A percentile compares a stretch with the other conserved stretches of the same genome.
Conservation (phyloP, 2,113 vertebrate species). For the Callithrix jacchus region DNA sequence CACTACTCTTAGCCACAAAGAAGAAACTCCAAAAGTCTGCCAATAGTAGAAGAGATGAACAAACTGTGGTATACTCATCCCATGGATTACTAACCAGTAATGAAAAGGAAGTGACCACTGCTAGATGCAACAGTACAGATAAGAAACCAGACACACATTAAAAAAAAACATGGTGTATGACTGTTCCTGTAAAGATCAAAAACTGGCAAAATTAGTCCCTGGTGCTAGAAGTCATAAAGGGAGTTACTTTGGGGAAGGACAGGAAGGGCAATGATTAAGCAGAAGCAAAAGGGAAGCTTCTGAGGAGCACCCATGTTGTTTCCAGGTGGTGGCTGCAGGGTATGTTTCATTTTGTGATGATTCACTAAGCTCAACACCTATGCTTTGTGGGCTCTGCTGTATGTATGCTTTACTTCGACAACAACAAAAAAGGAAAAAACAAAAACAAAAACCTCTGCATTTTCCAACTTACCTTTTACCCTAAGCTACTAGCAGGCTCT, state of each 20-base stretch:
- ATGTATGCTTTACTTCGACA: background rate
- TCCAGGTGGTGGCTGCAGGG: background rate
- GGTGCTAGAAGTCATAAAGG: background rate
- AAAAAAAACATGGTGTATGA: background rate
- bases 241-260: background rate
- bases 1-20: background rate
- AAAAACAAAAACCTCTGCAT: background rate
- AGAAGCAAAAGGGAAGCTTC: background rate
- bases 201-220: background rate
- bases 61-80: background rate
- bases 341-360: background rate
- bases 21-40: background rate
- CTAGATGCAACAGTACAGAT: background rate
- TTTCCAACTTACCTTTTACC: background rate
- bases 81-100: background rate
- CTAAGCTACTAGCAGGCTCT: background rate
- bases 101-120: background rate
- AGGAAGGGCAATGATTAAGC: background rate
- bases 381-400: background rate
- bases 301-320: background rate
- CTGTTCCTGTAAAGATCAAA: background rate
- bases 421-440: background rate
- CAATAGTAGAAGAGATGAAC: background rate
- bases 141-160: background rate
- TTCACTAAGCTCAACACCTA: background rate